phyloP scores from a whole-genome alignment of 2,888 invertebrate species.

The Pantelozetes paolii region DNA sequence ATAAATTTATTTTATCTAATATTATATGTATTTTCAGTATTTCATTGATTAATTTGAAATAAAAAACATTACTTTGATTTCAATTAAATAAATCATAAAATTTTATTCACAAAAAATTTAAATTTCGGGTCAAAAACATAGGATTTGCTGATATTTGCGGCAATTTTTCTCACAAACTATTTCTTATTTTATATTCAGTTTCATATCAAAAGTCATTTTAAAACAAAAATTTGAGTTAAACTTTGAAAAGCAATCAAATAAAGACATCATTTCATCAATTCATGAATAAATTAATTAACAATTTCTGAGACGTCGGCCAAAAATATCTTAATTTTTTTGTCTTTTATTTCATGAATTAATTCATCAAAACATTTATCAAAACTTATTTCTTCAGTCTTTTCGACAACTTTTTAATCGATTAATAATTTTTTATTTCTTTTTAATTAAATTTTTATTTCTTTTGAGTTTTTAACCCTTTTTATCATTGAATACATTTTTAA shows the following conservation, averaged over 20 bases:
- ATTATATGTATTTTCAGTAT: too few species aligned
- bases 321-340: neutral
- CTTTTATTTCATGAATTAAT: too few species aligned
- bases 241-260: neutral
- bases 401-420: neutral
- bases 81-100: too few species aligned
- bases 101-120: too few species aligned
- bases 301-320: neutral
- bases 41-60: too few species aligned
- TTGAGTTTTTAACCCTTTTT: neutral
- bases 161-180: too few species aligned
- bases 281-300: neutral
- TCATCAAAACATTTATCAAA: neutral
- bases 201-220: neutral
- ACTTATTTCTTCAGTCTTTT: neutral
- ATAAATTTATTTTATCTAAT: too few species aligned
- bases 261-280: neutral
- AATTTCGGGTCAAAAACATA: too few species aligned
- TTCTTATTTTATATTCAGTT: neutral
- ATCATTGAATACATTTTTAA: neutral
- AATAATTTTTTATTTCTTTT: neutral
- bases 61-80: too few species aligned
- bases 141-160: too few species aligned
- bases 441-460: neutral
- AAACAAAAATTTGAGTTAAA: neutral